A percentile compares a stretch with the other conserved stretches of the same genome.
Evolutionary conservation across 2,888 invertebrate genomes (phyloP).

Genomic region (Odiellus spinosus): DNA sequence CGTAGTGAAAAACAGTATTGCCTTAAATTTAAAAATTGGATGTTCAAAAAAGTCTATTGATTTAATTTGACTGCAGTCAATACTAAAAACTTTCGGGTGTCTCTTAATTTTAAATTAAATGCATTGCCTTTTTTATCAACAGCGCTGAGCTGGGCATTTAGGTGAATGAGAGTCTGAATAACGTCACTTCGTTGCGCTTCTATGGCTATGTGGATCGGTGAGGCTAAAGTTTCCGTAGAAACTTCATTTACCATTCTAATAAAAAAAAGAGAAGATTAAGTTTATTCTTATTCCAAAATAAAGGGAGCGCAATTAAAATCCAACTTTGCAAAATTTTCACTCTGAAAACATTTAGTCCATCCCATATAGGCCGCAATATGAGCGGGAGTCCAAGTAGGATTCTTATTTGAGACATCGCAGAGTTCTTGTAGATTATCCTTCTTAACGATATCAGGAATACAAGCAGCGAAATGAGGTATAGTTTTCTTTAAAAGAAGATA

Average conservation of each 20-base stretch:
- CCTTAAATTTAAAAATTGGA: no score
- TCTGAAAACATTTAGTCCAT: slow-evolving; percentile 52
- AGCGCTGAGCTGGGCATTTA: slow-evolving; percentile 46
- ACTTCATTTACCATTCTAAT: slow-evolving; percentile 42
- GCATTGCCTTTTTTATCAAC: slow-evolving; percentile 54
- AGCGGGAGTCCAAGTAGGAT: slow-evolving; percentile 52
- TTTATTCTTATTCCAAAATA: no score
- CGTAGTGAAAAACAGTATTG: slow-evolving; percentile 75
- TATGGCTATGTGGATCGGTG: slow-evolving; percentile 74
- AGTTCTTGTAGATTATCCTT: slow-evolving; percentile 48
- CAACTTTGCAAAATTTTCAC: not conserved
- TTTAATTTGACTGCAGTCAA: no score
- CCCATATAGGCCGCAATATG: slow-evolving; percentile 69
- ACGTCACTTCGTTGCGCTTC: slow-evolving; percentile 49
- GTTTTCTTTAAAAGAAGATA: slow-evolving; percentile 42
- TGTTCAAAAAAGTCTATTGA: no score
- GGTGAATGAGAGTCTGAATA: slow-evolving; percentile 45
- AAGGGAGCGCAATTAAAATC: no score
- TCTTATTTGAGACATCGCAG: slow-evolving; percentile 11
- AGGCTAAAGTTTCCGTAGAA: slow-evolving; percentile 51
- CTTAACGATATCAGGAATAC: slow-evolving; percentile 17
- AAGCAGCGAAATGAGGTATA: slow-evolving; percentile 19
- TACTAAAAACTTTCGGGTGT: no score
- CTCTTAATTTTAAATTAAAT: no score
- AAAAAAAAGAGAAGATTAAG: no score